Evolutionary conservation across 2,113 vertebrate species (phyloP).

Genomic region (Tinamus guttatus): DNA sequence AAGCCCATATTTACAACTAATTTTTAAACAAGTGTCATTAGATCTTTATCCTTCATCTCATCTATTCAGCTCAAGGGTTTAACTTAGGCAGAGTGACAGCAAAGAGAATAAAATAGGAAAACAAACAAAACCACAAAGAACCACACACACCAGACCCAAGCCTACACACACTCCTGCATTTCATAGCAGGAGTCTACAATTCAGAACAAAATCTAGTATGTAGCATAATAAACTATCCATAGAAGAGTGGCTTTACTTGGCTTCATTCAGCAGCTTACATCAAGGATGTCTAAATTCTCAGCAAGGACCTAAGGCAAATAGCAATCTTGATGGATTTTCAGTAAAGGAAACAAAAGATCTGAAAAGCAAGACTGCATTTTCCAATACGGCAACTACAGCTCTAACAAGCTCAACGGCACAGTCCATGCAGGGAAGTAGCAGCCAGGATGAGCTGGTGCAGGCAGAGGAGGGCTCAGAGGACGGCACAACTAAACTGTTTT

Average conservation of each 20-base stretch:
- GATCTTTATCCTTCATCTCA: neutral
- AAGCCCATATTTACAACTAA: neutral
- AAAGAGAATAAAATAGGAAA: neutral
- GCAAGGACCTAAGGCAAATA: neutral
- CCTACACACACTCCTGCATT: neutral
- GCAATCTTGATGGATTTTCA: neutral
- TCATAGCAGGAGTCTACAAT: neutral
- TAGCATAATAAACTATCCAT: neutral
- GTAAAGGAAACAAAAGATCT: neutral
- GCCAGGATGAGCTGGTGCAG: neutral
- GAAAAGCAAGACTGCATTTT: neutral
- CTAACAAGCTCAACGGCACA: neutral
- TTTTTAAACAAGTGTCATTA: neutral
- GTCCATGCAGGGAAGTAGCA: neutral
- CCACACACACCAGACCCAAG: neutral
- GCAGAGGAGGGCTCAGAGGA: neutral
- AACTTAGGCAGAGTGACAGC: neutral
- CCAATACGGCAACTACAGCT: neutral
- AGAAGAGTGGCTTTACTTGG: neutral
- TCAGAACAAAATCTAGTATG: neutral
- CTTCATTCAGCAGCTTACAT: neutral
- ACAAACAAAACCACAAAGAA: neutral
- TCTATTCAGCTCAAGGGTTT: neutral
- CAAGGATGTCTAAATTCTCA: neutral
- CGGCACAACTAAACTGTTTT: neutral